These are phyloP conservation scores for Eretmodus cyanostictus DNA, from an alignment of 2,113 vertebrate species.

Conservation along the genomic window DNA sequence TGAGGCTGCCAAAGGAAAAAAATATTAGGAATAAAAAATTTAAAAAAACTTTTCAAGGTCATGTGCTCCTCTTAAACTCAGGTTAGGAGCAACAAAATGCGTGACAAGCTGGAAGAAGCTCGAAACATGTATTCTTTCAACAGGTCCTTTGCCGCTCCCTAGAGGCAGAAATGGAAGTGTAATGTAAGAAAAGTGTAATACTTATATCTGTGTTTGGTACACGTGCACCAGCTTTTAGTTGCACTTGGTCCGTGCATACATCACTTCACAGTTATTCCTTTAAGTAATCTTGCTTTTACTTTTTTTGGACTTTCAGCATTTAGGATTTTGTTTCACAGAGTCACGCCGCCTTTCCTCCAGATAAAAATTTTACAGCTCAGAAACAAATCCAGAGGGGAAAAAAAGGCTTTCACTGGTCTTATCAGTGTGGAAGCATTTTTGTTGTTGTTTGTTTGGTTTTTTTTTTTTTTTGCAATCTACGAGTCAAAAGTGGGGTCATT, in stretches of 20 bases:
- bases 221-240: neutral
- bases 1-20: neutral
- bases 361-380: neutral
- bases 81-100: neutral
- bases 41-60: neutral
- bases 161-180: neutral
- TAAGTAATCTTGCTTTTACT: neutral
- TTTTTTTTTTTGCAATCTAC: neutral
- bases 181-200: neutral
- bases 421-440: neutral
- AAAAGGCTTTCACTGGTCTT: neutral
- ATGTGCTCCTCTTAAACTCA: neutral
- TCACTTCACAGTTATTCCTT: neutral
- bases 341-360: neutral
- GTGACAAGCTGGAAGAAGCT: neutral
- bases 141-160: neutral
- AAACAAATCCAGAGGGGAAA: neutral
- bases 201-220: neutral
- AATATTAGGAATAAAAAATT: neutral
- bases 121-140: neutral
- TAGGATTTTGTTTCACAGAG: slow-evolving; percentile 17
- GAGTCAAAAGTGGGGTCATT: neutral
- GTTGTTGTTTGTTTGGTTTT: neutral
- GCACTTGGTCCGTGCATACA: neutral
- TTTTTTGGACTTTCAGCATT: slow-evolving; percentile 38